Percentiles rank a stretch among this genome's conserved stretches.
phyloP scores from a whole-genome alignment of 2,797 vertebrate genomes.

The Synaphobranchus kaupii region DNA sequence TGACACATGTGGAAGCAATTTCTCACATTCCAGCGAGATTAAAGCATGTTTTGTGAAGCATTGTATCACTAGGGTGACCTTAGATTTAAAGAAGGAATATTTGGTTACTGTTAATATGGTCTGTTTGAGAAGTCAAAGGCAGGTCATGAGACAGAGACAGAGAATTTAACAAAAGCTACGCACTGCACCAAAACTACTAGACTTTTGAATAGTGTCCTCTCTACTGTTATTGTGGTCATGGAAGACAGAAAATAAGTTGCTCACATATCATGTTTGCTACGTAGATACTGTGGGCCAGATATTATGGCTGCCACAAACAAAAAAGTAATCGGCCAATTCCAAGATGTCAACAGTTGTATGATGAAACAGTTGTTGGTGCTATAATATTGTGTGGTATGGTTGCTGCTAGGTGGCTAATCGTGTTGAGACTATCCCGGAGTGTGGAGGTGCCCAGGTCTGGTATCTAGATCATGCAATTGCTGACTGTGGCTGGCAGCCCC shows the following conservation, averaged over 20 bases:
- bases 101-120: conserved; percentile 11
- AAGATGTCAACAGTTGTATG: no score
- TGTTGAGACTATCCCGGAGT: background rate
- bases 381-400: no score
- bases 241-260: no score
- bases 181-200: no score
- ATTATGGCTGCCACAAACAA: no score
- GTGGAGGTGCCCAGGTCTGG: background rate
- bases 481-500: background rate
- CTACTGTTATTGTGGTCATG: background rate
- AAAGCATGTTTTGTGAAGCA: conserved; percentile 21
- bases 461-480: background rate
- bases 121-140: background rate
- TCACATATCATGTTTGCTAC: no score
- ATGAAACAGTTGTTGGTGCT: no score
- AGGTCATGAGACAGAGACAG: conserved; percentile 1
- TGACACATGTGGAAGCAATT: conserved; percentile 12
- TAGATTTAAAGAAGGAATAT: conserved; percentile 1
- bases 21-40: conserved; percentile 14
- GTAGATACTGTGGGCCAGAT: no score
- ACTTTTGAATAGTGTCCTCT: background rate
- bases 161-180: no score
- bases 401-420: background rate
- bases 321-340: no score
- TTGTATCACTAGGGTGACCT: conserved; percentile 6